Conservation (phyloP, 1,140 invertebrate genomes). For the Lerema accius region DNA sequence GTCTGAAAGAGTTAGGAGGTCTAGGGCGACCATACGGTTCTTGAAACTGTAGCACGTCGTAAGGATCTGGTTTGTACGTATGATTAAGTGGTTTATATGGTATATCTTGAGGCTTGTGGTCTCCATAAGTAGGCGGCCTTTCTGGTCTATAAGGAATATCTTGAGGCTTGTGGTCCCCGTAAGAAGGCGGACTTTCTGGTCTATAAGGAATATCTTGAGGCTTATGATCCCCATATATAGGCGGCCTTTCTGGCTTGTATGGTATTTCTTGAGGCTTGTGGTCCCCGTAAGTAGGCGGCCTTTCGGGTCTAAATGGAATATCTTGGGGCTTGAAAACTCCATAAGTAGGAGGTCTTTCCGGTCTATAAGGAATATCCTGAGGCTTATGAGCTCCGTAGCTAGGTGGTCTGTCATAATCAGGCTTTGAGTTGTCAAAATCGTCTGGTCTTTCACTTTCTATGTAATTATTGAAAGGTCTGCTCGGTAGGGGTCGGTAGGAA, state of each 20-base stretch:
- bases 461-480: conserved; percentile 44
- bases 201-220: conserved; percentile 63
- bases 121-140: conserved; percentile 65
- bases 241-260: conserved; percentile 54
- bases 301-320: conserved; percentile 55
- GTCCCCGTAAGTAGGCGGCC: conserved; percentile 62
- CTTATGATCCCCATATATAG: conserved; percentile 63
- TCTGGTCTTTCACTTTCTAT: conserved; percentile 62
- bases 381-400: conserved; percentile 68
- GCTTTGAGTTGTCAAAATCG: conserved; percentile 55
- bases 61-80: conserved; percentile 52
- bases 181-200: conserved; percentile 59
- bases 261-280: conserved; percentile 66
- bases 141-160: conserved; percentile 58
- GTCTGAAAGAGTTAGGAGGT: conserved; percentile 42
- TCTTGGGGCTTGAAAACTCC: conserved; percentile 62
- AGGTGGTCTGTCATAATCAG: conserved; percentile 59
- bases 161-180: conserved; percentile 63
- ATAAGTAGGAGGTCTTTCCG: conserved; percentile 60
- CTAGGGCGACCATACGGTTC: conserved; percentile 43
- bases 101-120: conserved; percentile 60
- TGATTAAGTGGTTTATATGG: conserved; percentile 53
- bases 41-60: conserved; percentile 58
- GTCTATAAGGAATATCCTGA: conserved; percentile 60
- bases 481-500: conserved; percentile 39